Evolutionary conservation across 2,888 invertebrate genomes (phyloP).

Genomic region (Pandemis cinnamomeana): DNA sequence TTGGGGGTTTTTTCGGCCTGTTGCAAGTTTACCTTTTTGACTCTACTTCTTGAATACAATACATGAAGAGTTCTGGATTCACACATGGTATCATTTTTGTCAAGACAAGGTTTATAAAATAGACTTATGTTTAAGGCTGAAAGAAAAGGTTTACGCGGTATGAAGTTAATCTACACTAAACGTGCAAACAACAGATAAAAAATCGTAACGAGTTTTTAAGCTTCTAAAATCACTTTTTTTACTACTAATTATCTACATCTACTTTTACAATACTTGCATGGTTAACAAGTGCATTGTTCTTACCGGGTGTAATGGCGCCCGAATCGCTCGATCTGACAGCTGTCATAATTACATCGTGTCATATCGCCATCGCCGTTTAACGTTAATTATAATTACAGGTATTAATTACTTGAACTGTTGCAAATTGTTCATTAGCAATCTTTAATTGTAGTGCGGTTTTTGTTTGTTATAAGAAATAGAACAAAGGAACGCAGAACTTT

Average conservation of each 20-base stretch:
- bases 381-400: constrained; percentile 50
- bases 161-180: no score
- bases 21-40: background rate
- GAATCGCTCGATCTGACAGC: constrained; percentile 60
- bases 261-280: constrained; percentile 11
- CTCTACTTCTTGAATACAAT: background rate
- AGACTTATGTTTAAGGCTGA: no score
- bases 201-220: no score
- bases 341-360: constrained; percentile 50
- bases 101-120: no score
- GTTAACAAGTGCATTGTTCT: background rate
- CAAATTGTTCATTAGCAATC: constrained; percentile 31
- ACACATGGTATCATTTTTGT: no score
- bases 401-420: constrained; percentile 41
- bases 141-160: no score
- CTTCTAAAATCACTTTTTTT: no score
- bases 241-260: no score
- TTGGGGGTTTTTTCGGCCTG: constrained; percentile 12
- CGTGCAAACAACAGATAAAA: no score
- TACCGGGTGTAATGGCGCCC: constrained; percentile 9
- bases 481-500: background rate
- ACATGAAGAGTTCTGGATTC: background rate
- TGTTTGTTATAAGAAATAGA: background rate
- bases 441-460: constrained; percentile 3
- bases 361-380: constrained; percentile 52